These are phyloP conservation scores for Benthosema pterotum DNA, from an alignment of 2,797 vertebrate genomes.

Conservation along the genomic window DNA sequence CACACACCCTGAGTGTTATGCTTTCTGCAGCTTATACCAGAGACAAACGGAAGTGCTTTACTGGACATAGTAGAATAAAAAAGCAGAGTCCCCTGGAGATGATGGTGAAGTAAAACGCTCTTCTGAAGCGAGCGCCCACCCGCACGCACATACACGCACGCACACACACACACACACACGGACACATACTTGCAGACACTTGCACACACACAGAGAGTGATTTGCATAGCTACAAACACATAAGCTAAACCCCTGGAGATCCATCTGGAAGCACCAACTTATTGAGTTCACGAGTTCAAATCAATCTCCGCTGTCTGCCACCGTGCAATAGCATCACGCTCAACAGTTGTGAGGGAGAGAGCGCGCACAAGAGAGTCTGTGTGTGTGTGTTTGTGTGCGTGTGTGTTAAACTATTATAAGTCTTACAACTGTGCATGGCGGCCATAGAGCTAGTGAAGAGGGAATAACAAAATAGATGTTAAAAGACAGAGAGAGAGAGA, in stretches of 20 bases:
- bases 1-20: not conserved
- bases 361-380: too few species aligned
- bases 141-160: constrained; percentile 5
- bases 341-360: not conserved
- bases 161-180: not conserved
- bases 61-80: not conserved
- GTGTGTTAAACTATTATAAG: too few species aligned
- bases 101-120: constrained; percentile 24
- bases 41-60: constrained; percentile 19
- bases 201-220: not conserved
- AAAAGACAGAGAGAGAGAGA: not conserved
- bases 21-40: constrained; percentile 15
- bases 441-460: not conserved
- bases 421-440: too few species aligned
- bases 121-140: constrained; percentile 6
- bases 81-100: not conserved
- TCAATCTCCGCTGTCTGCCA: constrained; percentile 24
- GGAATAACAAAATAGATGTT: not conserved
- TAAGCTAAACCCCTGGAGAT: constrained; percentile 20
- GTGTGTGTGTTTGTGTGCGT: too few species aligned
- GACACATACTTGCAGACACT: not conserved
- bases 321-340: constrained; percentile 21
- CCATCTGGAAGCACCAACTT: constrained; percentile 18
- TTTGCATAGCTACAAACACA: constrained; percentile 40
- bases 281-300: constrained; percentile 38